Conservation (phyloP, 2,797 vertebrate genomes). For the Perodicticus potto region DNA sequence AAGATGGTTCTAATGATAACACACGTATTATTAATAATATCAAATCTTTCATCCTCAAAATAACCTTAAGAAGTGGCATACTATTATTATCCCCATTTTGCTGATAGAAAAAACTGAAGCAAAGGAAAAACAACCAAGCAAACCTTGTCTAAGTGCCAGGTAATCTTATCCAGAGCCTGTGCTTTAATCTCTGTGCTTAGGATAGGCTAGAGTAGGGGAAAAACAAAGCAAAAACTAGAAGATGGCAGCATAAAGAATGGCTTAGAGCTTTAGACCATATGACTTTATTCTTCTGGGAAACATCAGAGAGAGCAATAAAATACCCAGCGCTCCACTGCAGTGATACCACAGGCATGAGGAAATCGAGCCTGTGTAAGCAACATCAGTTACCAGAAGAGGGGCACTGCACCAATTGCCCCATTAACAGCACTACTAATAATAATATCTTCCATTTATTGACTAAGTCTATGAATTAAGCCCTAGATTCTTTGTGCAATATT, state of each 20-base stretch:
- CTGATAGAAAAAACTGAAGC: not conserved
- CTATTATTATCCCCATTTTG: not conserved
- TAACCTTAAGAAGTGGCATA: not conserved
- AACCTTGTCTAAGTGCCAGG: not conserved
- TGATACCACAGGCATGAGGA: fast-evolving
- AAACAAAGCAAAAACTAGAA: not conserved
- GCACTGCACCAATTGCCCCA: not conserved
- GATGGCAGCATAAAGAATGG: not conserved
- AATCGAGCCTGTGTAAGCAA: too few relatives aligned
- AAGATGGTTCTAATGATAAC: not conserved
- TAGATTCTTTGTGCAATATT: not conserved
- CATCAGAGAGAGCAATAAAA: not conserved
- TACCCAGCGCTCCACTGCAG: not conserved
- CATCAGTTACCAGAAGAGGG: not conserved
- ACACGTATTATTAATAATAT: too few relatives aligned
- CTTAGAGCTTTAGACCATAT: not conserved
- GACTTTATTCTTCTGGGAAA: not conserved
- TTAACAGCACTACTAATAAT: not conserved
- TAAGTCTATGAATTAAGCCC: not conserved
- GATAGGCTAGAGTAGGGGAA: not conserved
- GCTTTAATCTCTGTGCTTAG: not conserved
- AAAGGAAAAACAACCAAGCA: not conserved
- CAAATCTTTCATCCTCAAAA: not conserved
- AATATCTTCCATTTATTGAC: not conserved
- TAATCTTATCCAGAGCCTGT: not conserved